Base-by-base conservation (phyloP, 1,140 invertebrate species). In the Pseudachorutes palmiensis region DNA sequence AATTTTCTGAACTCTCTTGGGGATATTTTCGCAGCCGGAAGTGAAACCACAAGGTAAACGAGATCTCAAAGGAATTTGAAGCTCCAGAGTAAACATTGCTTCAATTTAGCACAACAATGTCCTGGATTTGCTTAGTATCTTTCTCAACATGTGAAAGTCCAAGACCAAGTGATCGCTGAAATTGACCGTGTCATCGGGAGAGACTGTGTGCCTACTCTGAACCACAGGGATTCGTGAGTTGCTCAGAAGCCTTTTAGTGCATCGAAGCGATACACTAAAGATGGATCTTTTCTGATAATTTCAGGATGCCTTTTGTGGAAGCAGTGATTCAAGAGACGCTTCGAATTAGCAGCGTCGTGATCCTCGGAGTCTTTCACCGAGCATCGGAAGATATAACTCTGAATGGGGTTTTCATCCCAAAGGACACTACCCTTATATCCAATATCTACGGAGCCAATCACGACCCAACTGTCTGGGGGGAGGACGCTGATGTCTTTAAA, bases 161-260 rank as follows among this genome's bases (percentile, higher is more conserved):
- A 93, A 74, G 82, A 80, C 62, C 87, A 86, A 77, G 87, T 88
- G 0, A 88, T 89, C 66, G 81, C 83, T 59, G 90, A 94, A 81
- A 86, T 94, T 67, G 90, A 92, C 74, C 75, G 79, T 68, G 82
- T 91, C 0, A 80, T 93, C 31, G 88, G 86, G 0, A 78, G 82
- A 65, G 82, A 87, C 31, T 78, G 87, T 69, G 76, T 83, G 41
- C 88, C 89, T 1, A 33, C 58, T 19, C 30, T 67, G 2, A 19
- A 1, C 31, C 57, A 67, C 41, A 41, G 58, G n/a, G 12, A 12
- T 68, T 84, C 82, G 36, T 45, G 19, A 45, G 36, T 45, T 45
- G 9, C 36, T 45, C 36, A 45, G 9, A 12, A 12, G 36, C 36
- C 9, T 12, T 45, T 45, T 45, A 12, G 36, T 12, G 19, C 9